These are phyloP conservation scores for Numida meleagris DNA, from an alignment of 2,113 vertebrate genomes.

Conservation along the genomic window DNA sequence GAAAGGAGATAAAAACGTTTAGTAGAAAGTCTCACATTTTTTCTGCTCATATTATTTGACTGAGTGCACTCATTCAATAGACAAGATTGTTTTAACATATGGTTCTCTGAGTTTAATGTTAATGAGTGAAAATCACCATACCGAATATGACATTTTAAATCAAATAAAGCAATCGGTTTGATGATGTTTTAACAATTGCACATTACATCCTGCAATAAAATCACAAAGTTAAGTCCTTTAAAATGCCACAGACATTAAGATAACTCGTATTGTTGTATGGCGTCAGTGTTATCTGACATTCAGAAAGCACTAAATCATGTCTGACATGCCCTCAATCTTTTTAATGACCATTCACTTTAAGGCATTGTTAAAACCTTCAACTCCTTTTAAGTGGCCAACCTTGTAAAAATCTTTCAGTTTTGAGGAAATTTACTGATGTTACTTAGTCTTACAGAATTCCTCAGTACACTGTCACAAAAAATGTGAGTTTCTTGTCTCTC, in stretches of 20 bases:
- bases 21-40: slow-evolving; percentile 47
- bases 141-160: slow-evolving; percentile 76
- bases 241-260: slow-evolving; percentile 71
- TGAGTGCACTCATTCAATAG: slow-evolving; percentile 50
- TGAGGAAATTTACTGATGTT: background rate
- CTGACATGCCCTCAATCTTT: background rate
- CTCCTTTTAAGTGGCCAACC: background rate
- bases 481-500: background rate
- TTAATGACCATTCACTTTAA: slow-evolving; percentile 15
- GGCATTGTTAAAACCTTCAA: background rate
- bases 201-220: slow-evolving; percentile 60
- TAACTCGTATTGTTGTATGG: background rate
- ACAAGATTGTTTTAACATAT: slow-evolving; percentile 74
- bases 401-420: background rate
- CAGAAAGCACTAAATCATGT: slow-evolving; percentile 10
- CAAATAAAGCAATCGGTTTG: slow-evolving; percentile 74
- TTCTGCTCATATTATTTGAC: slow-evolving; percentile 47
- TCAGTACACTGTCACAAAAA: background rate
- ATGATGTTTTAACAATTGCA: slow-evolving; percentile 73
- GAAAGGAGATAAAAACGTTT: slow-evolving; percentile 59
- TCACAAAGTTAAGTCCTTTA: slow-evolving; percentile 58
- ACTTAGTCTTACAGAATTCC: background rate
- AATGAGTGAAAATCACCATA: slow-evolving; percentile 69
- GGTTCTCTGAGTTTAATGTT: slow-evolving; percentile 66
- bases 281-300: slow-evolving; percentile 33